Evolutionary conservation across 2,797 vertebrate genomes (phyloP).

Genomic region (Nasua narica): DNA sequence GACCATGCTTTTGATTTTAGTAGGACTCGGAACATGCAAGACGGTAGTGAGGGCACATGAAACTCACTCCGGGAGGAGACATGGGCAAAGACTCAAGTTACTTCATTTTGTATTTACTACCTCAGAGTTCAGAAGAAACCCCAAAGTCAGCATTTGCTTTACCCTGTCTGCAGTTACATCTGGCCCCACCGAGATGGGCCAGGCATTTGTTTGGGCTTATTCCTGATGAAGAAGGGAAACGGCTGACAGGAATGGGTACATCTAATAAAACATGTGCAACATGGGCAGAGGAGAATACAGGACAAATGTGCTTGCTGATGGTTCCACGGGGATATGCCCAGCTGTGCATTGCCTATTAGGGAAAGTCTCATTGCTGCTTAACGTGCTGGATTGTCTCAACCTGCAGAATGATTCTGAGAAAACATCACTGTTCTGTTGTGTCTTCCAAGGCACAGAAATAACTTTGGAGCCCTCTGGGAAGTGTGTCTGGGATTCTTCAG

Average conservation of each 20-base stretch:
- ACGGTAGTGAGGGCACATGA: constrained; percentile 88
- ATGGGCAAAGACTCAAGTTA: constrained; percentile 64
- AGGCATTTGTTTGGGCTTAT: constrained; percentile 9
- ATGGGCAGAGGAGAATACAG: background rate
- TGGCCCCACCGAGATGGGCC: constrained; percentile 8
- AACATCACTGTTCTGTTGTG: constrained; percentile 22
- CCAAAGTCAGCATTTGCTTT: constrained; percentile 89
- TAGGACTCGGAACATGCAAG: constrained; percentile 89
- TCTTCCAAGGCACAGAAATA: constrained; percentile 60
- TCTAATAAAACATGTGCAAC: background rate
- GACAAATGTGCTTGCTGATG: background rate
- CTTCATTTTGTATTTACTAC: constrained; percentile 88
- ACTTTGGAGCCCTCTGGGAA: constrained; percentile 34
- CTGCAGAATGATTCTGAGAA: constrained; percentile 53
- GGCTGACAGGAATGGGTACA: constrained; percentile 15
- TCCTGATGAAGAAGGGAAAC: background rate
- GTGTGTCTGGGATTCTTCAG: constrained; percentile 23
- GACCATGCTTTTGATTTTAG: constrained; percentile 85
- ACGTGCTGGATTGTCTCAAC: constrained; percentile 48
- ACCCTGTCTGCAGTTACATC: constrained; percentile 83
- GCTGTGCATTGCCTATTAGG: background rate
- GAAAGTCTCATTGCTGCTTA: constrained; percentile 44
- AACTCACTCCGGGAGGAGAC: constrained; percentile 12
- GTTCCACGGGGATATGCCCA: background rate
- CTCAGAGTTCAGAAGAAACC: constrained; percentile 88